Conservation (phyloP, 2,888 invertebrate genomes). For the Ferrisia virgata region DNA sequence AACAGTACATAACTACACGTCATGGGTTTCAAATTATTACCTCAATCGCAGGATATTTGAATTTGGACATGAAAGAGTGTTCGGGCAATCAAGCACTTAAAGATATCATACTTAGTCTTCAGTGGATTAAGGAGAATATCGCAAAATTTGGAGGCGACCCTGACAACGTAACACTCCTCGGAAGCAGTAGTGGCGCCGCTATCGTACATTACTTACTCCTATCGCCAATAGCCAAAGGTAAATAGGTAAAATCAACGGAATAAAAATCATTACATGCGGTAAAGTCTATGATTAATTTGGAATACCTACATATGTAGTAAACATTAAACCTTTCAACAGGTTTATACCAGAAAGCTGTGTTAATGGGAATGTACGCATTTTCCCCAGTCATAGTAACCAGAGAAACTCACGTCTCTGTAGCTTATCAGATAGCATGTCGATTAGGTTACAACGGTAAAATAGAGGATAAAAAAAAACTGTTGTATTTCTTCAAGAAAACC, state of each 20-base stretch:
- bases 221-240: not conserved
- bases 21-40: not conserved
- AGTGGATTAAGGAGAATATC: not conserved
- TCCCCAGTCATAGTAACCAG: not conserved
- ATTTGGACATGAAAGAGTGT: not conserved
- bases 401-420: not conserved
- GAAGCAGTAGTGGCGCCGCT: not conserved
- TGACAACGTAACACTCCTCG: not conserved
- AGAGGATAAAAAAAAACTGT: not conserved
- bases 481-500: not conserved
- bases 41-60: not conserved
- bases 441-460: not conserved
- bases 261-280: too few relatives aligned
- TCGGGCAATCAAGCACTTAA: not conserved
- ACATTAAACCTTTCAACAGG: too few relatives aligned
- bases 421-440: not conserved
- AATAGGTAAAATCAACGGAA: too few relatives aligned
- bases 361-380: not conserved
- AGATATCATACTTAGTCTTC: not conserved
- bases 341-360: constrained; percentile 3
- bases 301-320: too few relatives aligned
- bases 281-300: too few relatives aligned
- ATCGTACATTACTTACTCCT: not conserved
- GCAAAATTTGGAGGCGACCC: not conserved
- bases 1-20: not conserved